phyloP scores from a whole-genome alignment of 1,140 invertebrate species.

The Batillaria attramentaria region DNA sequence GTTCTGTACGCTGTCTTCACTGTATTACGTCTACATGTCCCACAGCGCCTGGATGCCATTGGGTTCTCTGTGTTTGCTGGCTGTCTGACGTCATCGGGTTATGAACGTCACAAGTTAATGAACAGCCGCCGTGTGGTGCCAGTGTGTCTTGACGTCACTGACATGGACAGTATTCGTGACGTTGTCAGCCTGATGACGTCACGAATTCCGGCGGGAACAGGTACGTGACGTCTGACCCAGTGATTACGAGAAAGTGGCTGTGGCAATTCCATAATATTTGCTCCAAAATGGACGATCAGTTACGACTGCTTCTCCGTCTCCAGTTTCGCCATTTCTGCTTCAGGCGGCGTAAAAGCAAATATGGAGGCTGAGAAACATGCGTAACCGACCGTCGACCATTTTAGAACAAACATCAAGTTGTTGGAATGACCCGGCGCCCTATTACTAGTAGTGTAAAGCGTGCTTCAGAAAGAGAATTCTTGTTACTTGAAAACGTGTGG shows the following conservation, averaged over 20 bases:
- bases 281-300: neutral
- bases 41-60: neutral
- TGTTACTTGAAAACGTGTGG: no score
- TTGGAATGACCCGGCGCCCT: no score
- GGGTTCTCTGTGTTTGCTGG: slow-evolving; percentile 10
- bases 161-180: neutral
- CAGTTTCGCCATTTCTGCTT: no score
- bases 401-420: no score
- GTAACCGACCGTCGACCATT: neutral
- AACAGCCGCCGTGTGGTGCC: slow-evolving; percentile 8
- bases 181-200: slow-evolving; percentile 13
- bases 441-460: no score
- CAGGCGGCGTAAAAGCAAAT: neutral
- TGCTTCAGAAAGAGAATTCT: no score
- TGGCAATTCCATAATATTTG: no score
- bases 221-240: neutral
- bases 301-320: no score
- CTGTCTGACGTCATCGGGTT: slow-evolving; percentile 18
- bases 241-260: no score
- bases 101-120: neutral
- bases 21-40: no score
- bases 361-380: neutral
- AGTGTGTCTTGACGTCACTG: slow-evolving; percentile 12
- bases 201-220: neutral
- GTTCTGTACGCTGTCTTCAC: no score